Evolutionary conservation across 2,113 vertebrate genomes (phyloP).

Genomic region (Urocitellus parryii): DNA sequence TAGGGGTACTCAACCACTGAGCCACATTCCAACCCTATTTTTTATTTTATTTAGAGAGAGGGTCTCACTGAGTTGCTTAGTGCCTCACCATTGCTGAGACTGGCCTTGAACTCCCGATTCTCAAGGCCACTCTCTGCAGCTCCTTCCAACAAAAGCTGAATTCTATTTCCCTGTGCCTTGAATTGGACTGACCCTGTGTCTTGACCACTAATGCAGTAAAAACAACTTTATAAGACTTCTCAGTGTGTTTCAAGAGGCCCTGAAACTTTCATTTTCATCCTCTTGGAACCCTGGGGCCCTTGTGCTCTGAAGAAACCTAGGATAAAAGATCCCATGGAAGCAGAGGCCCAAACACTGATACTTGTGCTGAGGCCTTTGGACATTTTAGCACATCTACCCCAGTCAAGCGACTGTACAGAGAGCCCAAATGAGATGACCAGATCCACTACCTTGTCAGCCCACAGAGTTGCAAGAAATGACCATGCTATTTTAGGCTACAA

Average conservation of each 20-base stretch:
- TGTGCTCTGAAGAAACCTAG: neutral
- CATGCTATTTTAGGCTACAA: neutral
- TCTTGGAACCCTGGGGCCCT: neutral
- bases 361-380: neutral
- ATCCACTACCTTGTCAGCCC: neutral
- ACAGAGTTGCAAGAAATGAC: neutral
- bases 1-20: no score
- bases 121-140: neutral
- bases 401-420: rapidly evolving
- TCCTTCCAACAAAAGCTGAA: neutral
- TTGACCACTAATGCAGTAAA: neutral
- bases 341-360: neutral
- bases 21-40: no score
- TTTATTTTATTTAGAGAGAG: no score
- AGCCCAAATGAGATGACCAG: neutral
- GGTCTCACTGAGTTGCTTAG: no score
- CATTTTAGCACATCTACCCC: neutral
- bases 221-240: neutral
- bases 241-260: neutral
- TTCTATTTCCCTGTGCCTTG: neutral
- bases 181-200: neutral
- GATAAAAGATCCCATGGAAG: neutral
- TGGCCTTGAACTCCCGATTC: no score
- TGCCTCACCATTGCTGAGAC: no score
- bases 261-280: neutral